These are phyloP conservation scores for Phenganax marumi DNA, from an alignment of 92 coral and sea anemone species.

Conservation along the genomic window DNA sequence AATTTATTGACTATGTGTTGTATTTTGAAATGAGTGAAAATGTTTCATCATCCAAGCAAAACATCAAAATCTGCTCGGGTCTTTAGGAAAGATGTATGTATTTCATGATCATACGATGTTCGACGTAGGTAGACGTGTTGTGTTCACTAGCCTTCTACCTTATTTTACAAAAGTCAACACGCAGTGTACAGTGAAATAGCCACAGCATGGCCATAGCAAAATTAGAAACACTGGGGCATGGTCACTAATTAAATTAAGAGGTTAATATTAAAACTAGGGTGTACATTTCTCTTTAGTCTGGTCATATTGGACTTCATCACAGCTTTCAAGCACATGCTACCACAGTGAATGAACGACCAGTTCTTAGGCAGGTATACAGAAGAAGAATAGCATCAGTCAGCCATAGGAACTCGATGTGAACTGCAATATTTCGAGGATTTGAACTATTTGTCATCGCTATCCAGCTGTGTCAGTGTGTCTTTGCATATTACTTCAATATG, in stretches of 20 bases:
- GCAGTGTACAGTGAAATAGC: too few species aligned
- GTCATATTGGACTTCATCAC: constrained; percentile 81
- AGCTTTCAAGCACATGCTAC: constrained; percentile 99
- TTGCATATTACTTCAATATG: too few species aligned
- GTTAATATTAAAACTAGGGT: neutral
- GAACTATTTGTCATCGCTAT: neutral
- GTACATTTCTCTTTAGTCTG: constrained; percentile 57
- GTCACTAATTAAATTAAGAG: neutral
- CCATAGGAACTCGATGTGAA: neutral
- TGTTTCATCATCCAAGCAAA: constrained; percentile 96
- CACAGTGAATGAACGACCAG: constrained; percentile 83
- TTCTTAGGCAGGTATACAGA: constrained; percentile 63
- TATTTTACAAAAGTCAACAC: too few species aligned
- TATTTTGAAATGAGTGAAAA: constrained; percentile 5
- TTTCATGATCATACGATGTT: too few species aligned
- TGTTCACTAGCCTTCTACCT: too few species aligned
- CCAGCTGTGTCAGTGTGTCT: too few species aligned
- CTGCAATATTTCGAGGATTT: neutral
- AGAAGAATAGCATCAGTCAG: neutral
- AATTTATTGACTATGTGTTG: neutral
- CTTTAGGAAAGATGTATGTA: constrained; percentile 89
- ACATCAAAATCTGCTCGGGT: constrained; percentile 96
- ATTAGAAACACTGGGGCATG: neutral
- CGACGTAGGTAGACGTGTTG: too few species aligned
- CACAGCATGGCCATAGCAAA: neutral